Evolutionary conservation across 2,113 vertebrate genomes (phyloP).

Genomic region (Talpa occidentalis): DNA sequence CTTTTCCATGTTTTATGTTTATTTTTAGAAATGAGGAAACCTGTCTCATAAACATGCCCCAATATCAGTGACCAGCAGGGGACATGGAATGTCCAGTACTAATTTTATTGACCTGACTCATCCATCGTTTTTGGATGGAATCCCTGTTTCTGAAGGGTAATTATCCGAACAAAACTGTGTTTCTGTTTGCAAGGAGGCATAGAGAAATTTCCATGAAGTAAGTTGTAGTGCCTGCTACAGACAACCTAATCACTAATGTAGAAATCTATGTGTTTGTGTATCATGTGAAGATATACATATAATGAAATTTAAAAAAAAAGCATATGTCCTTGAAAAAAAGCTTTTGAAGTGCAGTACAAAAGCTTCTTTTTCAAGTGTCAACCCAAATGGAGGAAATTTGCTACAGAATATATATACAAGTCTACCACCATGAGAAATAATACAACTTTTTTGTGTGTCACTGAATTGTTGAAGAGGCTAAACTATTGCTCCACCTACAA

Average conservation of each 20-base stretch:
- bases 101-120: neutral
- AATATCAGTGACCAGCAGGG: neutral
- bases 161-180: neutral
- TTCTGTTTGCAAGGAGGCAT: slow-evolving; percentile 12
- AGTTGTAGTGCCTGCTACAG: neutral
- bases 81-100: neutral
- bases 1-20: neutral
- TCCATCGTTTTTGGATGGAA: neutral
- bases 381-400: slow-evolving; percentile 33
- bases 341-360: neutral
- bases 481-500: slow-evolving; percentile 50
- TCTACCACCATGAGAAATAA: slow-evolving; percentile 44
- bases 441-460: slow-evolving; percentile 57
- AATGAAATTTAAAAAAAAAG: slow-evolving; percentile 9
- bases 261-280: neutral
- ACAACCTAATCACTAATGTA: neutral
- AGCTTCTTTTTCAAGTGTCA: neutral
- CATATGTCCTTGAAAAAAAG: neutral
- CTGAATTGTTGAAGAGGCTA: slow-evolving; percentile 70
- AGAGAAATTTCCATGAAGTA: neutral
- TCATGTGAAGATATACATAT: neutral
- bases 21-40: neutral
- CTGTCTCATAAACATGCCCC: neutral
- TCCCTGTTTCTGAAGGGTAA: neutral
- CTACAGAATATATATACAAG: neutral